Conservation (phyloP, 2,113 vertebrate genomes). For the Catharus bicknelli region DNA sequence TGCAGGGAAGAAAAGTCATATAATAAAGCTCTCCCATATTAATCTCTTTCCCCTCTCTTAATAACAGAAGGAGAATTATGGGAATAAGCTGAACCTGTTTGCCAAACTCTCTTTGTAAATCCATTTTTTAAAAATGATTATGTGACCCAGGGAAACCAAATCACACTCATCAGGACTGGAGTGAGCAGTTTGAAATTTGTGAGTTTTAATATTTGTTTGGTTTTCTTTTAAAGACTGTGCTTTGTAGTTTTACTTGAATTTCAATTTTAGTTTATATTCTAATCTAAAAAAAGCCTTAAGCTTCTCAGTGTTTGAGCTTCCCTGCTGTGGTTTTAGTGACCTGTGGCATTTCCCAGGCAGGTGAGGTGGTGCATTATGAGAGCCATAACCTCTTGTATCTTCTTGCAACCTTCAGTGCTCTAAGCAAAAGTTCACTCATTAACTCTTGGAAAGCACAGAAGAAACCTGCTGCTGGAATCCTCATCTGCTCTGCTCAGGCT, state of each 20-base stretch:
- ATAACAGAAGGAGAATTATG: background rate
- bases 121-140: background rate
- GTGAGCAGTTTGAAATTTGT: slow-evolving; percentile 7
- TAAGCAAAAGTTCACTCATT: background rate
- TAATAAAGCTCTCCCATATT: background rate
- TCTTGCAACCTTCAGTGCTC: background rate
- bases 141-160: slow-evolving; percentile 30
- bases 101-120: background rate
- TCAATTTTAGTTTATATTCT: slow-evolving; percentile 30
- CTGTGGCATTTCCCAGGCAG: background rate
- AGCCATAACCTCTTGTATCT: slow-evolving; percentile 21
- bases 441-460: slow-evolving; percentile 59
- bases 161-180: slow-evolving; percentile 5
- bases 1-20: background rate
- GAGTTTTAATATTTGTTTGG: slow-evolving; percentile 9
- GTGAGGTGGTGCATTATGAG: background rate
- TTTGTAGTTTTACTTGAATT: slow-evolving; percentile 49
- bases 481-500: slow-evolving; percentile 53
- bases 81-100: slow-evolving; percentile 2
- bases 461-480: slow-evolving; percentile 57
- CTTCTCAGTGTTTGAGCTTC: slow-evolving; percentile 45
- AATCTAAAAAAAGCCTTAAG: slow-evolving; percentile 60
- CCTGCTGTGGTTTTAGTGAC: slow-evolving; percentile 32
- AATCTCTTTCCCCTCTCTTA: background rate
- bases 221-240: slow-evolving; percentile 3